Evolutionary conservation across 2,797 vertebrate species (phyloP), one percentile per base, ranked within the genome.

Genomic region (Pempheris klunzingeri): DNA sequence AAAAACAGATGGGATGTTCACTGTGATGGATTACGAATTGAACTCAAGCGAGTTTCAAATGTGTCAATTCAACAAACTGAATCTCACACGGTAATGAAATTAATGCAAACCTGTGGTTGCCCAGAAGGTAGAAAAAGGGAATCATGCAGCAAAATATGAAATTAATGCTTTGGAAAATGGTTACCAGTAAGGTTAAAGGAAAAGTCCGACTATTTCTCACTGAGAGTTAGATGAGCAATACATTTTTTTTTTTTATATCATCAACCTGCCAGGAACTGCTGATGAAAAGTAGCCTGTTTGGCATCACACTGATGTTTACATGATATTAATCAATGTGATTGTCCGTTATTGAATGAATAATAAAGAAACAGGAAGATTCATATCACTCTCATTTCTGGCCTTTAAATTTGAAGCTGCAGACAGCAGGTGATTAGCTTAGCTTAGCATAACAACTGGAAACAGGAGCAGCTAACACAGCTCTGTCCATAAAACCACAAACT

Each of bases 1-100:
- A 52, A 69, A 24, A 67, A 28, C 52, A 68, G 32, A 41, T 26
- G 39, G 41, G 50, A 47, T 54, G 24, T 43, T 49, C 46, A 66
- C 28, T 46, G 54, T 71, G 47, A 66, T 59, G 66, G 38, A 76
- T 71, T 52, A 38, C 9, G 24, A 26, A 17, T 13, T 38, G 7
- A 66, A 44, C 38, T 62, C n/a, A 44, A 62, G 7, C 13, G 50
- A 7, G 20, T 30, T n/a, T 26, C 13, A 41, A 43, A 12, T 7
- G 2, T 47, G 18, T 34, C 20, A 59, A 55, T 28, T 62, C 15
- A 13, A 39, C 15, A 43, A 41, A 43, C 22, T 62, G 12, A 67
- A 77, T 62, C 38, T 69, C 36, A 50, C 28, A 55, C 18, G 2
- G 20, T 28, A 49, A 24, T 49, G 4, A 52, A 55, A 70, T 60